A percentile compares a stretch with the other conserved stretches of the same genome.
Conservation (phyloP, 2,888 invertebrate species). For the Cynaeus angustus region DNA sequence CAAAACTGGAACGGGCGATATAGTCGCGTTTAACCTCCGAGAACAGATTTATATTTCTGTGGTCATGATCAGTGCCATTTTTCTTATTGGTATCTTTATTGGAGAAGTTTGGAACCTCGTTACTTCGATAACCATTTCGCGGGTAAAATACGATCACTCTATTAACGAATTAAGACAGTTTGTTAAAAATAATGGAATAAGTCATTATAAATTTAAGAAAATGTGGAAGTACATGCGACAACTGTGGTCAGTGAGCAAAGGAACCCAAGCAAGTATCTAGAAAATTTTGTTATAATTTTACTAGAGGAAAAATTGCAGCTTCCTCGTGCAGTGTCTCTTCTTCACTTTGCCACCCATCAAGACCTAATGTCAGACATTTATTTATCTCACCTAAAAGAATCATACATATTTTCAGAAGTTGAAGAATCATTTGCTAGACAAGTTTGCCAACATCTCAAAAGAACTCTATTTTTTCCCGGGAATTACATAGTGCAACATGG, state of each 20-base stretch:
- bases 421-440: constrained; percentile 73
- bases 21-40: constrained; percentile 71
- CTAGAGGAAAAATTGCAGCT: constrained; percentile 15
- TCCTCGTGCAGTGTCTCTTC: constrained; percentile 43
- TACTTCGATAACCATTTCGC: constrained; percentile 73
- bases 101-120: constrained; percentile 75
- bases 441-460: constrained; percentile 73
- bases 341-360: constrained; percentile 35
- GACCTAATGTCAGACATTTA: constrained; percentile 73
- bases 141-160: constrained; percentile 73
- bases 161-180: constrained; percentile 73
- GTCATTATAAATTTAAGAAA: constrained; percentile 74
- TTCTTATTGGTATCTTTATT: constrained; percentile 74
- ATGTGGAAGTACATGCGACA: constrained; percentile 75
- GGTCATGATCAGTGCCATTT: constrained; percentile 70
- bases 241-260: constrained; percentile 74
- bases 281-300: too few species aligned
- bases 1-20: constrained; percentile 74
- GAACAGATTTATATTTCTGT: constrained; percentile 73
- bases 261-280: constrained; percentile 70
- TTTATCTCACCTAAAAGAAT: constrained; percentile 72
- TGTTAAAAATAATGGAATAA: constrained; percentile 71
- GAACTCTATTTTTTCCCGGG: constrained; percentile 74
- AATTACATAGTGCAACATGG: constrained; percentile 76
- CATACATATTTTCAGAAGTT: constrained; percentile 73